Evolutionary conservation across 2,797 vertebrate genomes (phyloP).

Genomic region (Acrossocheilus wenchowensis): DNA sequence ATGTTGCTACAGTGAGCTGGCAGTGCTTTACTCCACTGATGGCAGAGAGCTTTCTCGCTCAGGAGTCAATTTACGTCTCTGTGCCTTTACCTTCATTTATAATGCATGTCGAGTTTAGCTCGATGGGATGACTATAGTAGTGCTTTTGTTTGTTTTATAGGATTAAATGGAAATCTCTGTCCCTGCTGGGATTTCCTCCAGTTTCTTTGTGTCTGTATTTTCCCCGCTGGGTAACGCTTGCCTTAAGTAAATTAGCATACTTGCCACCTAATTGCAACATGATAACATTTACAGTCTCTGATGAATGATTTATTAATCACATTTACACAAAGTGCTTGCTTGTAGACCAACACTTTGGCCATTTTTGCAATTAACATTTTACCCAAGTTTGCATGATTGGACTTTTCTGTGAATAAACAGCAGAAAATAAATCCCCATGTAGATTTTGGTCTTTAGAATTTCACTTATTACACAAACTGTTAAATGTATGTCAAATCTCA

Average conservation of each 20-base stretch:
- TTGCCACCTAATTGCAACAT: conserved; percentile 4
- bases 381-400: not conserved
- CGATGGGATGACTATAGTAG: conserved; percentile 12
- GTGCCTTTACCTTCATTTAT: conserved; percentile 37
- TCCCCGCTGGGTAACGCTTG: conserved; percentile 14
- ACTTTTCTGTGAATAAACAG: not conserved
- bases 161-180: conserved; percentile 25
- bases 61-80: conserved; percentile 12
- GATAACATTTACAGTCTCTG: not conserved
- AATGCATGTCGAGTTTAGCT: conserved; percentile 20
- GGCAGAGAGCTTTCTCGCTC: not conserved
- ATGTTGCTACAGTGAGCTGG: conserved; percentile 6
- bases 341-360: not conserved
- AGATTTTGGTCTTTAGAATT: not conserved
- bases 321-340: conserved; percentile 17
- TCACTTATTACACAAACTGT: not conserved
- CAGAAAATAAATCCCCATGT: not conserved
- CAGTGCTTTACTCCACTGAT: not conserved
- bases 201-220: conserved; percentile 32
- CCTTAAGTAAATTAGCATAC: conserved; percentile 5
- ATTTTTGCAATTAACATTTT: not conserved
- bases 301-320: conserved; percentile 37
- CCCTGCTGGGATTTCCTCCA: conserved; percentile 14
- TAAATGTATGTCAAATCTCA: not conserved
- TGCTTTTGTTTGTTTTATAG: conserved; percentile 21